Evolutionary conservation across 2,888 invertebrate genomes (phyloP), one percentile per base, ranked within the genome.

Genomic region (Rhagium mordax): DNA sequence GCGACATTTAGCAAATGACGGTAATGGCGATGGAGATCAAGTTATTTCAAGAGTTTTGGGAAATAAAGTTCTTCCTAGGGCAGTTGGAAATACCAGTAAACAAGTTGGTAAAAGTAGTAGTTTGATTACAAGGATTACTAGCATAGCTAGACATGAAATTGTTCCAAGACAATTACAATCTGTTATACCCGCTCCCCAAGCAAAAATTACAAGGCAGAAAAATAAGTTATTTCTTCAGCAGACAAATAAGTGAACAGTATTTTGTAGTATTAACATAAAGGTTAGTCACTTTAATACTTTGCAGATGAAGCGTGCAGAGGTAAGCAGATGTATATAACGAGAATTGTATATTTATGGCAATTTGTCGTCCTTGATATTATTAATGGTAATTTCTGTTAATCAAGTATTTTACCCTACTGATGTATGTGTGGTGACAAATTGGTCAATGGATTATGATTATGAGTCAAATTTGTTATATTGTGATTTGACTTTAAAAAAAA

Each of bases 221-320:
- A 96, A 96, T 86, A 96, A 96, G 85, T 90, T 96, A 13, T 94
- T 96, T 74, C 95, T 96, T 81, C 93, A 93, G 76, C 93, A 93
- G 82, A 92, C 90, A 70, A 91, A 90, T 61, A 81, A 80, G 67
- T 75, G 61, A 75, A 41, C n/a, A 41, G 3, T 15, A 41, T 41
- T 41, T 41, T 15, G 5, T 15, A n/a, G 10, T 13, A 13, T 8
- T 33, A 13, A 41, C 1, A n/a, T n/a, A 3, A 41, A n/a, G 33
- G 33, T 33, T 33, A 33, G 33, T 33, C 33, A 13, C 33, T 10
- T 33, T 33, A 13, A 33, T 13, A n/a, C n/a, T 15, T 41, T 15
- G 41, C n/a, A 13, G 41, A 41, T 41, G 41, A 41, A 5, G n/a
- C 13, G n/a, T n/a, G 41, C 13, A 13, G n/a, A 13, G 41, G n/a